Evolutionary conservation across 2,113 vertebrate genomes (phyloP).

Genomic region (Sarotherodon lohbergeri): DNA sequence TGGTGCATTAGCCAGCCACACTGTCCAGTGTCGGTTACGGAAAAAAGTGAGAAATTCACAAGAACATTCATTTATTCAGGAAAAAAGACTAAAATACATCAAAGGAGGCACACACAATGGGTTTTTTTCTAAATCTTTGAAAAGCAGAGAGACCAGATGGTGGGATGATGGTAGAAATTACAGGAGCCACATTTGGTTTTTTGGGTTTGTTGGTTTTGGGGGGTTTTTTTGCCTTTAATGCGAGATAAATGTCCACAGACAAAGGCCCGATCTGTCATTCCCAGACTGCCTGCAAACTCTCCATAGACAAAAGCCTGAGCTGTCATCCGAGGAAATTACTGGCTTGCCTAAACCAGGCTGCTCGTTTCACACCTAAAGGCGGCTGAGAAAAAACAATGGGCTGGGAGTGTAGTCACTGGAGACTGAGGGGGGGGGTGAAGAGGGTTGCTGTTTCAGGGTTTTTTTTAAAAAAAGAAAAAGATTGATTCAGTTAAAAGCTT

Average conservation of each 20-base stretch:
- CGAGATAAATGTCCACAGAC: constrained; percentile 30
- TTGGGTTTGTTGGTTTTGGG: not conserved
- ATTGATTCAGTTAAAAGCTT: constrained; percentile 22
- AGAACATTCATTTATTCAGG: constrained; percentile 1
- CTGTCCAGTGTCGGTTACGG: constrained; percentile 32
- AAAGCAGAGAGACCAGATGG: not conserved
- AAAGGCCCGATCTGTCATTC: constrained; percentile 53
- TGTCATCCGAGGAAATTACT: constrained; percentile 28
- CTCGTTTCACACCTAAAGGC: constrained; percentile 24
- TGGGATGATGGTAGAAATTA: not conserved
- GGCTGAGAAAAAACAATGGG: constrained; percentile 14
- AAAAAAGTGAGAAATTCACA: not conserved
- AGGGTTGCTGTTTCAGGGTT: not conserved
- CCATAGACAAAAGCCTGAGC: constrained; percentile 50
- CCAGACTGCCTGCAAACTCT: constrained; percentile 58
- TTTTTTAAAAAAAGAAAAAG: not conserved
- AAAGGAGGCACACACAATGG: constrained; percentile 28
- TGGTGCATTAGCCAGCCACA: constrained; percentile 20
- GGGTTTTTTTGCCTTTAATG: constrained; percentile 16
- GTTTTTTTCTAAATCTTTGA: not conserved
- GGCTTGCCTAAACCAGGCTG: constrained; percentile 43
- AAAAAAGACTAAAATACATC: not conserved
- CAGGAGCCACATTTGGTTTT: constrained; percentile 19
- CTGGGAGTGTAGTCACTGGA: constrained; percentile 44
- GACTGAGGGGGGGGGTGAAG: not conserved